phyloP scores from a whole-genome alignment of 2,797 vertebrate species.

The Muscicapa comitata region DNA sequence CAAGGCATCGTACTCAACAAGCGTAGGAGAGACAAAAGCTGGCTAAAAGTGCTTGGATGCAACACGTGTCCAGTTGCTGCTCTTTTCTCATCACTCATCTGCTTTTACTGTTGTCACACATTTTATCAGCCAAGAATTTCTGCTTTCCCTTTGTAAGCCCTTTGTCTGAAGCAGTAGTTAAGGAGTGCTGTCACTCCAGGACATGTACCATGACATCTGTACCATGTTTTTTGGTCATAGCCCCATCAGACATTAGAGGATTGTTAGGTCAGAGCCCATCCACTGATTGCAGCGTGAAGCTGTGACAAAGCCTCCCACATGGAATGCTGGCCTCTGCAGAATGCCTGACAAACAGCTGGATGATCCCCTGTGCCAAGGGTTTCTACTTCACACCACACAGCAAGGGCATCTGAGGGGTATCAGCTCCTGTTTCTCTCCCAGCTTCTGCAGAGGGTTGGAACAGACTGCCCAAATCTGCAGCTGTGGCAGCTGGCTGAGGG shows the following conservation, averaged over 20 bases:
- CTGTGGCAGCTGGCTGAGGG: background rate
- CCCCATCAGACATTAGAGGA: background rate
- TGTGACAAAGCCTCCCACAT: background rate
- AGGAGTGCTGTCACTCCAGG: background rate
- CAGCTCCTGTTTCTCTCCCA: background rate
- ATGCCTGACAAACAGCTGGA: background rate
- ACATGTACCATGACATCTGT: accelerated
- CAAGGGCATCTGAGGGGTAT: no score
- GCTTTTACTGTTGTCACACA: background rate
- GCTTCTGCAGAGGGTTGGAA: background rate
- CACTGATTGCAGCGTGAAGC: background rate
- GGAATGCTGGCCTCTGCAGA: background rate
- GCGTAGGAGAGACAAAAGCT: background rate
- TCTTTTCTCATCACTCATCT: background rate
- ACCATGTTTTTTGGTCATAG: background rate
- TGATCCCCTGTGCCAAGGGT: background rate
- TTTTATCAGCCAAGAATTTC: background rate
- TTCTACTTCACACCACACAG: background rate
- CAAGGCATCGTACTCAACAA: accelerated
- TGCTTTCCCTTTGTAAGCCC: background rate
- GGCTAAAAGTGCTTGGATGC: background rate
- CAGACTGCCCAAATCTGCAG: background rate
- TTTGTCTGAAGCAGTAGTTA: background rate
- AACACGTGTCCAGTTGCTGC: background rate
- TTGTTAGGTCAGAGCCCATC: background rate